Evolutionary conservation across 2,797 vertebrate genomes (phyloP), one percentile per base, ranked within the genome.

Genomic region (Lacerta agilis): DNA sequence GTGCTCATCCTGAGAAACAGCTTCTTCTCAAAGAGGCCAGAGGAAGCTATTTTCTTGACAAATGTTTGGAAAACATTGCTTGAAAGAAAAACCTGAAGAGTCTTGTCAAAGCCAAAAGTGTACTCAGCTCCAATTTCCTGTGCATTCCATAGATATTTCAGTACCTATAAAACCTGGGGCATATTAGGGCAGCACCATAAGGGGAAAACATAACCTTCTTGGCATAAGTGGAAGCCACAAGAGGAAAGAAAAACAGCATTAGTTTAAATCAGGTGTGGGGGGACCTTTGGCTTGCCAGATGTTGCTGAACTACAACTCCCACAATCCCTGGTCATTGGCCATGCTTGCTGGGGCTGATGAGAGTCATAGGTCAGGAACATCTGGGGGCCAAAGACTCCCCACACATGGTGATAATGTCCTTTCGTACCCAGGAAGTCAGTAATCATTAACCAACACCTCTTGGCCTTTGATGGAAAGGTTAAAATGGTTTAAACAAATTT

Each of bases 401-500:
- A 15, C 49, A 91, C 93, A 95, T 95, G 93, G 95, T 94, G 91
- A 93, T 94, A 91, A 90, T 96, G 94, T 97, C 95, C 93, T 96
- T 96, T 95, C 94, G 93, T 95, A 96, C 95, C 93, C 94, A 96
- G 95, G 96, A 96, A 96, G 95, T 96, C 96, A 96, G 93, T 94
- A 94, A 95, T 94, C 94, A 96, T 96, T 96, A 94, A 94, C 94
- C 93, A 95, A 95, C 92, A 94, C 94, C 90, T 96, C 91, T 89
- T 97, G 94, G 92, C 95, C 96, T 96, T 95, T 97, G 90, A 95
- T 83, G 91, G 94, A 96, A 97, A 97, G 95, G 96, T 97, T 97
- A 96, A 97, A 96, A 94, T 96, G 93, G 93, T 96, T 96, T 96
- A 97, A 96, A 94, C 95, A 97, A 97, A 96, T 97, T 95, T 96